Conservation (phyloP, 2,113 vertebrate species). For the Stictonetta naevosa region DNA sequence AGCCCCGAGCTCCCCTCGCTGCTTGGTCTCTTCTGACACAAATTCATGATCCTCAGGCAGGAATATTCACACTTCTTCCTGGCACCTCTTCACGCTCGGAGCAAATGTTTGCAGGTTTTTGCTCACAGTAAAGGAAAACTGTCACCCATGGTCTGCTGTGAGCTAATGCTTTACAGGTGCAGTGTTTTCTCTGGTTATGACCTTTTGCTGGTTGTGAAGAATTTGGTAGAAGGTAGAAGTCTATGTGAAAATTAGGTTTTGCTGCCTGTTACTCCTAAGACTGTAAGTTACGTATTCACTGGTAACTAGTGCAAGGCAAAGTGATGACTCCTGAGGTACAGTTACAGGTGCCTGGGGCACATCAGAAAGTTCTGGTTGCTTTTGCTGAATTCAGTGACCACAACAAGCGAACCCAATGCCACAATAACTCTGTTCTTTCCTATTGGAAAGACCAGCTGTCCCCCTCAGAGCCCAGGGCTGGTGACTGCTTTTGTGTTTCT, state of each 20-base stretch:
- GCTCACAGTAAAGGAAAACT: background rate
- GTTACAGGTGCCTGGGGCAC: background rate
- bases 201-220: background rate
- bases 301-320: background rate
- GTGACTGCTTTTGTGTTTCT: background rate
- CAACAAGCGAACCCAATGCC: background rate
- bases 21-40: background rate
- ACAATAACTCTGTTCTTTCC: background rate
- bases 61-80: background rate
- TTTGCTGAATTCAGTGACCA: background rate
- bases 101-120: background rate
- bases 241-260: background rate
- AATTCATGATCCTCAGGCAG: background rate
- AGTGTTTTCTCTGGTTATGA: background rate
- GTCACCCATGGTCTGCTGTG: background rate
- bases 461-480: background rate
- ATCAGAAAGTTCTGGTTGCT: background rate
- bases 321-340: background rate
- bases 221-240: background rate
- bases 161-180: background rate
- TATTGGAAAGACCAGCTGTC: background rate
- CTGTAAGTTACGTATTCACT: background rate
- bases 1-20: background rate
- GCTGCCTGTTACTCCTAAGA: background rate
- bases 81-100: background rate